Evolutionary conservation across 1,140 invertebrate genomes (phyloP).

Genomic region (Cylas formicarius): DNA sequence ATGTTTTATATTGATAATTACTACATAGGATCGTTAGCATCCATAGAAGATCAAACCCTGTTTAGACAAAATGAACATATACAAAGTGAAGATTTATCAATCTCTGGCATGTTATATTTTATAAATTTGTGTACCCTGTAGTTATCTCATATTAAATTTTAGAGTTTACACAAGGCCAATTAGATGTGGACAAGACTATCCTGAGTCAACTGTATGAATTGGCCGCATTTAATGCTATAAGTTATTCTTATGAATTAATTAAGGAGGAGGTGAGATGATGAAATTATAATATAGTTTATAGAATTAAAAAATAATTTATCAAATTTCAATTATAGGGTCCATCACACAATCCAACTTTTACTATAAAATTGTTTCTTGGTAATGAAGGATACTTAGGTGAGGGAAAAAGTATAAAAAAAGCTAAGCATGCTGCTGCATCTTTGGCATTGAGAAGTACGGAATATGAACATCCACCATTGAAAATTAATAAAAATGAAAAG

Average conservation of each 20-base stretch:
- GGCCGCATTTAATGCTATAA: slow-evolving; percentile 25
- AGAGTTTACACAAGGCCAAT: slow-evolving; percentile 5
- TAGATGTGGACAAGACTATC: slow-evolving; percentile 11
- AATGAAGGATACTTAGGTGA: slow-evolving; percentile 29
- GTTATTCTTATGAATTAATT: slow-evolving; percentile 25
- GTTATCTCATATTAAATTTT: too few relatives aligned
- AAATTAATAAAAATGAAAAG: slow-evolving; percentile 21
- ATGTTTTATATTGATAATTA: neutral
- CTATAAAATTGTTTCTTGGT: slow-evolving; percentile 27
- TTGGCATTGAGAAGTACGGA: slow-evolving; percentile 27
- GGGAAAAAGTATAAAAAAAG: slow-evolving; percentile 31
- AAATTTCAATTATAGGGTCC: slow-evolving; percentile 26
- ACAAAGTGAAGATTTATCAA: slow-evolving; percentile 2
- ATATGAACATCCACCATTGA: slow-evolving; percentile 25
- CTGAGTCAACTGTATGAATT: slow-evolving; percentile 26
- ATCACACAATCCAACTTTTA: slow-evolving; percentile 26
- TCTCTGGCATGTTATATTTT: neutral
- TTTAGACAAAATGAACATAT: slow-evolving; percentile 4
- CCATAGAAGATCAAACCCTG: too few relatives aligned
- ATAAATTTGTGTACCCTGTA: too few relatives aligned
- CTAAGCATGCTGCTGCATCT: slow-evolving; percentile 26
- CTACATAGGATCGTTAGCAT: slow-evolving; percentile 3
- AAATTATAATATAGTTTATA: slow-evolving; percentile 3
- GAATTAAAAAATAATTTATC: neutral
- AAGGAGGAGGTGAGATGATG: slow-evolving; percentile 20